Conservation (phyloP, 2,797 vertebrate species). For the Nothura maculosa region DNA sequence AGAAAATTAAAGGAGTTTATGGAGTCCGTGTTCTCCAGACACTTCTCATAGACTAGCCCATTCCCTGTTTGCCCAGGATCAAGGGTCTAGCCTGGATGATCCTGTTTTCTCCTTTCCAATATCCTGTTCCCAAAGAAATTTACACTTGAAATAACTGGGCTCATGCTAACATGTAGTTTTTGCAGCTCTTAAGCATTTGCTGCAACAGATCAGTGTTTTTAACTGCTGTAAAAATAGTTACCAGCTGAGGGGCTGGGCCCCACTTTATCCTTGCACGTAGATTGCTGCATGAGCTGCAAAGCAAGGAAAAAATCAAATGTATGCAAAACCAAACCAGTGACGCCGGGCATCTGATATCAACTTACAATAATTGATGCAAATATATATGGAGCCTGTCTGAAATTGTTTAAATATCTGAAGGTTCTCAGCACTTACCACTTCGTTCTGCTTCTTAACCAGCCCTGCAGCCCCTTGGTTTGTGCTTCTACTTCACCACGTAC, state of each 20-base stretch:
- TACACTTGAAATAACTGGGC: background rate
- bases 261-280: background rate
- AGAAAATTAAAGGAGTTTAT: background rate
- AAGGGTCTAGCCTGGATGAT: background rate
- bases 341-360: background rate
- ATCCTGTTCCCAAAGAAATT: background rate
- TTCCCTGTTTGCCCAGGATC: background rate
- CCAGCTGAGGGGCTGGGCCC: background rate
- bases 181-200: background rate
- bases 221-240: background rate
- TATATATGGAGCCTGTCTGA: background rate
- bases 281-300: background rate
- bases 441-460: background rate
- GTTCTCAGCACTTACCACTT: too few relatives aligned
- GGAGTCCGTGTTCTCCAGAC: background rate
- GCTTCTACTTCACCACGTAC: too few relatives aligned
- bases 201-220: background rate
- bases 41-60: background rate
- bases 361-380: background rate
- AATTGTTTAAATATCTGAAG: too few relatives aligned
- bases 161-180: background rate
- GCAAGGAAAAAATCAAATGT: background rate
- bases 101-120: background rate
- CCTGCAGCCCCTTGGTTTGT: fast-evolving
- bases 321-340: background rate